These are phyloP conservation scores for Oreochromis niloticus DNA, from an alignment of 2,113 vertebrate species.

Conservation along the genomic window DNA sequence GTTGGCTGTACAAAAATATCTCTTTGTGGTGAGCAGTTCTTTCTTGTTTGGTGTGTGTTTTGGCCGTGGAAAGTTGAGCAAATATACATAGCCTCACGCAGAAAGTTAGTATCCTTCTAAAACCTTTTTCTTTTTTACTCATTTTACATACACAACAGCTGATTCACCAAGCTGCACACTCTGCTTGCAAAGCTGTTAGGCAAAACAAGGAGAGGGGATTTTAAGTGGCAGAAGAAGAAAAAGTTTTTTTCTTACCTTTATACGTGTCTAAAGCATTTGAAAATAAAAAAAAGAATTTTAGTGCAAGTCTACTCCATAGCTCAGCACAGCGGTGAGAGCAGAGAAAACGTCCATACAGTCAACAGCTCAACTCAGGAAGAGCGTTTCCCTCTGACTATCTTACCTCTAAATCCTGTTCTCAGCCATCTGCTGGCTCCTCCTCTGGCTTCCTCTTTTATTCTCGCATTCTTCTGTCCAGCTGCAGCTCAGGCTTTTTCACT, in stretches of 20 bases:
- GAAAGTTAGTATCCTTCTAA: not conserved
- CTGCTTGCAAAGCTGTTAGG: not conserved
- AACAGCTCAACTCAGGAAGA: constrained; percentile 27
- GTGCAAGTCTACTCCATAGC: constrained; percentile 9
- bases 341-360: not conserved
- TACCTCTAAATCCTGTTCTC: not conserved
- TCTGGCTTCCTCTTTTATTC: constrained; percentile 6
- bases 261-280: not conserved
- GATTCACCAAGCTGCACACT: not conserved
- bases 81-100: not conserved
- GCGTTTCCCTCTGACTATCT: not conserved
- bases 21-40: not conserved
- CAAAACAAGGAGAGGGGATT: not conserved
- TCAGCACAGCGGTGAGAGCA: not conserved
- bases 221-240: not conserved
- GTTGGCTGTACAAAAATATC: not conserved
- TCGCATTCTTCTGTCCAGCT: not conserved
- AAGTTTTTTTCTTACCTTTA: constrained; percentile 14
- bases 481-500: not conserved
- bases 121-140: not conserved
- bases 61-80: not conserved
- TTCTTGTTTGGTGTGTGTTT: not conserved
- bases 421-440: constrained; percentile 22
- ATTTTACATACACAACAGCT: not conserved
- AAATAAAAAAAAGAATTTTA: not conserved